Evolutionary conservation across 2,888 invertebrate species (phyloP).

Genomic region (Sphaeridia pumilis): DNA sequence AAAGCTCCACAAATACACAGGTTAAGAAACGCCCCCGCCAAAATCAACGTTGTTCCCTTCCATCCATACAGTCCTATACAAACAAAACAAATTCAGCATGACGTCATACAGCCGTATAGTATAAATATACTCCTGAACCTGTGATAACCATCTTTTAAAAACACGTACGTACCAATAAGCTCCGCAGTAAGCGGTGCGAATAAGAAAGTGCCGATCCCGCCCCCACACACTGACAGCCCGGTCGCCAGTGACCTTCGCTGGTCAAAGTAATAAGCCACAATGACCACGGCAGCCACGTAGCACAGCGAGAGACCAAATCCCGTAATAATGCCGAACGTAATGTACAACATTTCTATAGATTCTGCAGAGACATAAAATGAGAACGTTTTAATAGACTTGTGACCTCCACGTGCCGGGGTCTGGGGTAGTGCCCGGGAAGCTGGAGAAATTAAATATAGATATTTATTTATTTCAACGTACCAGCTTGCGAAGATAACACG

Average conservation of each 20-base stretch:
- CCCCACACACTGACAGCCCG: slow-evolving; percentile 73
- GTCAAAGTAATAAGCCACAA: slow-evolving; percentile 82
- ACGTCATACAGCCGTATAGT: too few species aligned
- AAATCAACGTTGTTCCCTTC: slow-evolving; percentile 68
- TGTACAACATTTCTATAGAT: slow-evolving; percentile 62
- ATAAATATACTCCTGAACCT: too few species aligned
- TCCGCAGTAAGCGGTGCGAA: slow-evolving; percentile 68
- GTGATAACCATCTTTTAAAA: too few species aligned
- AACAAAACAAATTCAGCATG: neutral
- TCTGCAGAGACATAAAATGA: slow-evolving; percentile 43
- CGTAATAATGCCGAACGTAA: slow-evolving; percentile 71
- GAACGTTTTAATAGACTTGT: too few species aligned
- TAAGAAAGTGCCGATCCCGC: slow-evolving; percentile 76
- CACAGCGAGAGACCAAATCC: slow-evolving; percentile 75
- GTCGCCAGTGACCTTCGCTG: slow-evolving; percentile 72
- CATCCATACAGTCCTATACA: slow-evolving; percentile 58
- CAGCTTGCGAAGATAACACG: slow-evolving; percentile 55
- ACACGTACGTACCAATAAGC: slow-evolving; percentile 44
- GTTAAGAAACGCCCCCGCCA: slow-evolving; percentile 71
- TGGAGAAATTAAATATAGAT: too few species aligned
- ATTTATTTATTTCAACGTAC: too few species aligned
- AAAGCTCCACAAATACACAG: slow-evolving; percentile 68
- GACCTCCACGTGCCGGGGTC: too few species aligned
- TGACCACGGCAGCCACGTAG: slow-evolving; percentile 74
- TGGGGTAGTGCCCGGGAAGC: too few species aligned